A percentile compares a stretch with the other conserved stretches of the same genome.
phyloP scores from a whole-genome alignment of 2,888 invertebrate genomes.

The Caenorhabditis sp. region DNA sequence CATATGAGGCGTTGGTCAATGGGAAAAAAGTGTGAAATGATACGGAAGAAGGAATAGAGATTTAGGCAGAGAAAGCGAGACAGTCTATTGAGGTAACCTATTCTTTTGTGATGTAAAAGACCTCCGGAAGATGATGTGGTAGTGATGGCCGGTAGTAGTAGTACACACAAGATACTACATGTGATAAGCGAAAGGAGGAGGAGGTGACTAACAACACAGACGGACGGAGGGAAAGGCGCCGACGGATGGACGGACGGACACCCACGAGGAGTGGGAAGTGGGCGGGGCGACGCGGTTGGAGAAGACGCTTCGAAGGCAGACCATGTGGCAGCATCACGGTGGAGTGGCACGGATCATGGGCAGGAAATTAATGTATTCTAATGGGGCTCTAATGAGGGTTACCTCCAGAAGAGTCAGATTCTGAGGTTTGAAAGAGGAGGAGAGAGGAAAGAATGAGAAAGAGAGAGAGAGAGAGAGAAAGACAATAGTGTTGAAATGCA shows the following conservation, averaged over 20 bases:
- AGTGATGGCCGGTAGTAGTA: background rate
- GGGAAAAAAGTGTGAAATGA: conserved; percentile 20
- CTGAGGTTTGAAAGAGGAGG: conserved; percentile 18
- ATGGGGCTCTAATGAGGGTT: conserved; percentile 31
- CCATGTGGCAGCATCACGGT: conserved; percentile 40
- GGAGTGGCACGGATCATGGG: conserved; percentile 44
- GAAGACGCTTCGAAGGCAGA: conserved; percentile 4
- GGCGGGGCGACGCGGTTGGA: conserved; percentile 15
- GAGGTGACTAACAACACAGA: conserved; percentile 33
- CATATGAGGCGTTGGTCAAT: conserved; percentile 10
- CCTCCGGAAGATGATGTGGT: background rate
- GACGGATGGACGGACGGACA: conserved; percentile 10
- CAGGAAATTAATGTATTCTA: conserved; percentile 42
- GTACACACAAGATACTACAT: conserved; percentile 24
- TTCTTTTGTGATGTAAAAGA: background rate
- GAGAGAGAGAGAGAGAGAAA: conserved; percentile 11
- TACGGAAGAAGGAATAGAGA: conserved; percentile 7
- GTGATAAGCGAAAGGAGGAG: conserved; percentile 5
- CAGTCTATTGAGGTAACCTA: background rate
- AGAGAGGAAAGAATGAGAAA: conserved; percentile 2
- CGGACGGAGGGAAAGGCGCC: background rate
- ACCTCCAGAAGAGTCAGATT: conserved; percentile 21
- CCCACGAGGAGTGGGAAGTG: conserved; percentile 13
- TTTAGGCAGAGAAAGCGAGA: background rate
- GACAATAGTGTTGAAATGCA: conserved; percentile 48